Base-by-base conservation (phyloP, 2,888 invertebrate genomes). In the Drosophila ezoana region DNA sequence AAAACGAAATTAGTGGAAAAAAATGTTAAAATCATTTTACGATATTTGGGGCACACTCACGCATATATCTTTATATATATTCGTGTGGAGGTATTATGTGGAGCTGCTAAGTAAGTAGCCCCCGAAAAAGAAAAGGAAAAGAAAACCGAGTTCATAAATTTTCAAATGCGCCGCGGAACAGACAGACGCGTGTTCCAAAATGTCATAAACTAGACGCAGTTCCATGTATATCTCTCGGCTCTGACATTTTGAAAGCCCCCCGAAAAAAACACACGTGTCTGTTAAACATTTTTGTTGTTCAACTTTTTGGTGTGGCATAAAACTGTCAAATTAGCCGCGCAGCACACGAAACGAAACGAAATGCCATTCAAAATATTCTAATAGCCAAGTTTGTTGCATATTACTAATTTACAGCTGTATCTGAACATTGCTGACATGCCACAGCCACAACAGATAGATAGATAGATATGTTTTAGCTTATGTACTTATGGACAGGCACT, bases 321-420 rank as follows among this genome's bases (percentile, higher is more conserved):
- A 84, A 84, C 84, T 84, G 84, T 84, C 84, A 88, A 83, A 84
- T 88, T 84, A 84, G 84, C 73, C 72, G 60, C 68, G 76, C 62
- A 69, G 35, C 54, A 44, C 43, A 35, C 44, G 23, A 35, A 54
- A 38, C 79, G 44, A 59, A 64, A 62, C 65, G 52, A 80, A 68
- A 74, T 67, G 62, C 16, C 83, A 64, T 59, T 63, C 33, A 70
- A 76, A 28, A 79, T 79, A 72, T 83, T 75, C 75, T 61, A 87
- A 83, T 83, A 64, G 68, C 57, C 51, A 60, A 59, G 51, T 68
- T 75, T 76, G 71, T 67, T 68, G 60, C 61, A 77, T 70, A 70
- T 79, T 73, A 82, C 82, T 70, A 87, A 83, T 85, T 81, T 80
- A 77, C 78, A 76, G 62, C 54, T 45, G 16, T 60, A 71, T 49